Percentiles rank a stretch among this genome's conserved stretches.
Conservation (phyloP, 2,797 vertebrate genomes). For the Thripadectes ignobilis region DNA sequence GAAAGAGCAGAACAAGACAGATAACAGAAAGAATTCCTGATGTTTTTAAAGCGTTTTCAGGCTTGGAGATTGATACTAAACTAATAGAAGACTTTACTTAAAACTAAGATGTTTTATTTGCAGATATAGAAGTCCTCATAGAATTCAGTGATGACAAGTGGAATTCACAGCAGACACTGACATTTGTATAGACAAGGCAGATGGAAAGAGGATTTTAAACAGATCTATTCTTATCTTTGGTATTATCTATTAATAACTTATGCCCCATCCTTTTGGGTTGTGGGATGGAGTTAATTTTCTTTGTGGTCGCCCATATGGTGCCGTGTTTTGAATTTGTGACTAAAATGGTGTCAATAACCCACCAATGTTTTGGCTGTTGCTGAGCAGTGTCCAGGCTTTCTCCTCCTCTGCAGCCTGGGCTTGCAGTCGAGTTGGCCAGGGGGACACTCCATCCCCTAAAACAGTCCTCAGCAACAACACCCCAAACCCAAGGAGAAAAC, state of each 20-base stretch:
- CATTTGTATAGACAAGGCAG: slow-evolving; percentile 3
- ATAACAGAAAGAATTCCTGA: neutral
- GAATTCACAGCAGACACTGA: neutral
- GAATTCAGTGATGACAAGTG: neutral
- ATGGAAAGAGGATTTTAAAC: slow-evolving; percentile 30
- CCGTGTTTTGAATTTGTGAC: neutral
- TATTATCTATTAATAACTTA: slow-evolving; percentile 39
- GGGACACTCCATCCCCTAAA: neutral
- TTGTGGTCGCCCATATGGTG: slow-evolving; percentile 4
- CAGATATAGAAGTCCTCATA: neutral
- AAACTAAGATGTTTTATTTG: neutral
- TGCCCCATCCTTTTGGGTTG: neutral
- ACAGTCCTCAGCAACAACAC: rapidly evolving
- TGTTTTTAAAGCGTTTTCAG: neutral
- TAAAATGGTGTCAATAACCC: neutral
- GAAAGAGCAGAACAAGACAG: neutral
- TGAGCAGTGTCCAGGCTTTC: neutral
- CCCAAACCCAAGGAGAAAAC: neutral
- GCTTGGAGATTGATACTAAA: neutral
- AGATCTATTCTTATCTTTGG: neutral
- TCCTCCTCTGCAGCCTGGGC: neutral
- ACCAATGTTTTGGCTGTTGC: neutral
- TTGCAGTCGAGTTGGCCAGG: rapidly evolving
- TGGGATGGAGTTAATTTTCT: slow-evolving; percentile 5
- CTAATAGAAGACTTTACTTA: neutral